Base-by-base conservation (phyloP, 2,797 vertebrate species). In the Alosa sapidissima region DNA sequence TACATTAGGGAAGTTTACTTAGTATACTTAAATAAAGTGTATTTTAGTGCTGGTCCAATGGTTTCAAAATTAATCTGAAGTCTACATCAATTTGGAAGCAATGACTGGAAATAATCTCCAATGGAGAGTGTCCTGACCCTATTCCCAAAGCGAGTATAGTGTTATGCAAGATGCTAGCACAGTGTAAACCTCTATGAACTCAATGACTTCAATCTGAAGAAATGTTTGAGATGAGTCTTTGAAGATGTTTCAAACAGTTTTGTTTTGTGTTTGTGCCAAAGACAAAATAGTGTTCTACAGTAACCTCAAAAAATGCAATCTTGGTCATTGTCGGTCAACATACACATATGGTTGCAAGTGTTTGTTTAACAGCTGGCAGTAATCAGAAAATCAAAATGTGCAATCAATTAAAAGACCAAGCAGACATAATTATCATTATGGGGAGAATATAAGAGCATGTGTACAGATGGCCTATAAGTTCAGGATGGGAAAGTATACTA, bases 361-460 rank as follows among this genome's bases (percentile, higher is more conserved):
- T 72, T 72, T 72, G 24, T 2, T 48, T n/a, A 19, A 14, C 86
- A 85, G 83, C 91, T 92, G 90, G 87, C 89, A 88, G 85, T 86
- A 89, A 92, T 94, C 89, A 93, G 85, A 81, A 87, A 83, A 84
- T 84, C 87, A 16, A 5, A 81, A 90, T 86, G 89, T 87, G 87
- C 28, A 60, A 90, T 88, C 87, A 87, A 93, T 92, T 91, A 91
- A 85, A 86, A 89, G 85, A 90, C 91, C 87, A 89, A 90, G 92
- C 90, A 93, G 89, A 91, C 88, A 89, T 88, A 91, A 90, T 93
- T 89, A 92, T 82, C 87, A 86, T 24, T 49, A 68, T 85, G 86
- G 83, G 47, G 87, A 83, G 88, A 91, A 88, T 81, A 83, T 84
- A 89, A 47, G 2, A 85, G 65, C 58, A 55, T n/a, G 54, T 36